These are phyloP conservation scores for Pseudopipra pipra DNA, from an alignment of 2,113 vertebrate genomes.

Conservation along the genomic window DNA sequence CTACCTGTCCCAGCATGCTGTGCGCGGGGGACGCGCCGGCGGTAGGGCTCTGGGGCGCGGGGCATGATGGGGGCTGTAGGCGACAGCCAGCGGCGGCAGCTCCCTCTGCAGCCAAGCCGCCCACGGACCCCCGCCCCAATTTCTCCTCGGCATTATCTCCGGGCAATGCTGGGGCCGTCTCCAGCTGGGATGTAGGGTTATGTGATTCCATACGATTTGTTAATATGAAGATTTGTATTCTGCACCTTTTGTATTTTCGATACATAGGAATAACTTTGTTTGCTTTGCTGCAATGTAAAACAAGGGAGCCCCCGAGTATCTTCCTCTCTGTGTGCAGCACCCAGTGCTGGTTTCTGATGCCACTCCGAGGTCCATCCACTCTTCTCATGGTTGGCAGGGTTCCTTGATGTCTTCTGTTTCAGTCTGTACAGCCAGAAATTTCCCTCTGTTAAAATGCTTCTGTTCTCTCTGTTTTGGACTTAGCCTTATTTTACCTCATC, in stretches of 20 bases:
- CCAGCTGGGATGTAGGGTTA: neutral
- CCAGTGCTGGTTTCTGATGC: neutral
- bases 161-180: too few relatives aligned
- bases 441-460: neutral
- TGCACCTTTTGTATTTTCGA: neutral
- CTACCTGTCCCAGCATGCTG: neutral
- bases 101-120: accelerated
- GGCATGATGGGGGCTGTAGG: neutral
- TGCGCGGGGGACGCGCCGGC: accelerated
- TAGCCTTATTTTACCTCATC: neutral
- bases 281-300: neutral
- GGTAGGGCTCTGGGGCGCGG: accelerated
- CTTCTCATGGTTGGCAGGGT: neutral
- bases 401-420: neutral
- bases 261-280: neutral
- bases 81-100: accelerated
- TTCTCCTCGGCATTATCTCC: neutral
- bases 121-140: accelerated
- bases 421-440: neutral
- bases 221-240: too few relatives aligned
- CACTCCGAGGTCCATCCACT: neutral
- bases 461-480: neutral
- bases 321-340: accelerated
- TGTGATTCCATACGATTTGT: neutral
- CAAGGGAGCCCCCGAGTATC: accelerated